Percentiles rank a stretch among this genome's conserved stretches.
Evolutionary conservation across 1,140 invertebrate species (phyloP).

Genomic region (Pinna nobilis): DNA sequence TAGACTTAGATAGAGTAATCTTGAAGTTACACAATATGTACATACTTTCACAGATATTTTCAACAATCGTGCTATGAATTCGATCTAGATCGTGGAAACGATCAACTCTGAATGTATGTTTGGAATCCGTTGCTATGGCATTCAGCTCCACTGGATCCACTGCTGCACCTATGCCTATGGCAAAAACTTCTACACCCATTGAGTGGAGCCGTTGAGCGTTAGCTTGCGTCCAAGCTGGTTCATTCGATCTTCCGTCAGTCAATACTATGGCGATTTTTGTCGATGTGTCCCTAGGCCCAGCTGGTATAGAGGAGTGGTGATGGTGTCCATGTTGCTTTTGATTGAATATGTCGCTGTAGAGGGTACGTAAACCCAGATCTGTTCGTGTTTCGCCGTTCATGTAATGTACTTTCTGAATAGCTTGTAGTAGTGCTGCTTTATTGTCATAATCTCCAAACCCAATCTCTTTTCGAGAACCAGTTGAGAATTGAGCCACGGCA

Average conservation of each 20-base stretch:
- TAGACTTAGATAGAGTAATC: background rate
- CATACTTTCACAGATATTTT: conserved; percentile 25
- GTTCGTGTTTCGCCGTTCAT: conserved; percentile 39
- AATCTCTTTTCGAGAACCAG: background rate
- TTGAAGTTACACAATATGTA: background rate
- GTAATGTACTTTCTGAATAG: conserved; percentile 21
- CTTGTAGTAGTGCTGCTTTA: conserved; percentile 3
- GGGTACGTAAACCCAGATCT: conserved; percentile 3
- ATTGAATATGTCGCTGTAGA: background rate
- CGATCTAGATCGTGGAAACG: background rate
- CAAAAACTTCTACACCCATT: conserved; percentile 23
- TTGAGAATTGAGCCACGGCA: conserved; percentile 16
- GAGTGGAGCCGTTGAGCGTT: conserved; percentile 1
- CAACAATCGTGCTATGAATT: conserved; percentile 24
- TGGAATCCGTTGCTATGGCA: conserved; percentile 13
- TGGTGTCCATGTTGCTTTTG: conserved; percentile 12
- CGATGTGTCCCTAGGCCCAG: conserved; percentile 17
- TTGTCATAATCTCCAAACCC: conserved; percentile 9
- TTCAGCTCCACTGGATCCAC: background rate
- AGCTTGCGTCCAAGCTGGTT: background rate
- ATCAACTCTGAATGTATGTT: conserved; percentile 1
- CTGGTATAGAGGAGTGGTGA: background rate
- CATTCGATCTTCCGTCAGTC: conserved; percentile 40
- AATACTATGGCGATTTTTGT: conserved; percentile 28
- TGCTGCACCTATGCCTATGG: conserved; percentile 1